Conservation (phyloP, 2,797 vertebrate species). For the Spheniscus humboldti region DNA sequence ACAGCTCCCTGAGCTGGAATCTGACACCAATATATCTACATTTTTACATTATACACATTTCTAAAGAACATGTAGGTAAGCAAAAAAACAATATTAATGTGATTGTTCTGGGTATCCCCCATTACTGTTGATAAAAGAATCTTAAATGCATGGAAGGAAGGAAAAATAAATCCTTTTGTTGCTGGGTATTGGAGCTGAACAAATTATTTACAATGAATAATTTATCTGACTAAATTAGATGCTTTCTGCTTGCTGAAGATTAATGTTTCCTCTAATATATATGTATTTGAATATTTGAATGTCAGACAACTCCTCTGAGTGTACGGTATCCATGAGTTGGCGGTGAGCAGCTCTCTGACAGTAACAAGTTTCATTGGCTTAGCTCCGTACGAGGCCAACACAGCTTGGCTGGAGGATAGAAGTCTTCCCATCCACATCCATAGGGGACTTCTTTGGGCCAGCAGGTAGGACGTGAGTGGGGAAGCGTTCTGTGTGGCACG, state of each 20-base stretch:
- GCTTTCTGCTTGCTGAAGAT: slow-evolving; percentile 1
- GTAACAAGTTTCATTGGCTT: neutral
- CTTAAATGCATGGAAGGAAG: neutral
- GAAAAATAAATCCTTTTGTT: neutral
- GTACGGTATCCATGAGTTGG: neutral
- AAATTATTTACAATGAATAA: slow-evolving; percentile 39
- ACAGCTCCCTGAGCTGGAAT: neutral
- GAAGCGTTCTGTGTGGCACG: neutral
- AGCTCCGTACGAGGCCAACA: neutral
- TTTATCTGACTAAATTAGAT: slow-evolving; percentile 18
- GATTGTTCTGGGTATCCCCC: neutral
- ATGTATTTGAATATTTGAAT: neutral
- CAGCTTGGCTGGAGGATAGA: neutral
- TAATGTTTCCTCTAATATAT: neutral
- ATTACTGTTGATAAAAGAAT: neutral
- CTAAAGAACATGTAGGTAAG: neutral
- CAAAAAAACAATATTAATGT: neutral
- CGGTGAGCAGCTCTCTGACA: neutral
- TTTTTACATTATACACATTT: neutral
- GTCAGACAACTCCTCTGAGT: neutral
- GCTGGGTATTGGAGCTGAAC: neutral
- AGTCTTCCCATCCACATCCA: neutral
- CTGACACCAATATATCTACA: neutral
- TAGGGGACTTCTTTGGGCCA: neutral
- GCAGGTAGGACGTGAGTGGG: neutral